Conservation (phyloP, 2,888 invertebrate genomes). For the Pristionchus exspectatus region DNA sequence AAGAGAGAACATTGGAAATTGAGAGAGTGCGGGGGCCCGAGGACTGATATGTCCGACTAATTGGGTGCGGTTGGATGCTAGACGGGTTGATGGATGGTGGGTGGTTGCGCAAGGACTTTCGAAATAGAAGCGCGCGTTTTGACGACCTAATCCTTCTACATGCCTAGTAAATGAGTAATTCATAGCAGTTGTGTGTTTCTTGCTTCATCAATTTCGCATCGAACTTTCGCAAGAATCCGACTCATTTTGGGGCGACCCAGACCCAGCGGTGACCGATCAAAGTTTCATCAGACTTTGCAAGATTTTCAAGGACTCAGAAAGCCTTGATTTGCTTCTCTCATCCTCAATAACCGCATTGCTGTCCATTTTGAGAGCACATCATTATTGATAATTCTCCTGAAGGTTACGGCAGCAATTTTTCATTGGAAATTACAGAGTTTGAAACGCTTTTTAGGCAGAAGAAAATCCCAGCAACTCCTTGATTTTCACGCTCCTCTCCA, state of each 20-base stretch:
- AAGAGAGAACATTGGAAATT: not conserved
- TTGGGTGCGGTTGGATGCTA: conserved; percentile 2
- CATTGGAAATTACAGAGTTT: too few relatives aligned
- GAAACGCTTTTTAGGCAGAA: not conserved
- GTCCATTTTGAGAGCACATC: too few relatives aligned
- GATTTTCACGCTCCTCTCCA: not conserved
- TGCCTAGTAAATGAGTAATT: not conserved
- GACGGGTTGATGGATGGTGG: not conserved
- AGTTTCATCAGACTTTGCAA: not conserved
- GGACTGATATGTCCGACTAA: conserved; percentile 38
- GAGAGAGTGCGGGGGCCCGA: not conserved
- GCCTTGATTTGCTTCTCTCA: not conserved
- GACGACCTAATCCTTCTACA: not conserved
- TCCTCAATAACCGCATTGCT: not conserved
- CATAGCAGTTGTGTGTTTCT: not conserved
- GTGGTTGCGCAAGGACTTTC: conserved; percentile 26
- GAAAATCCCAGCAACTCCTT: not conserved
- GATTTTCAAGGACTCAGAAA: not conserved
- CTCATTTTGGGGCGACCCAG: too few relatives aligned
- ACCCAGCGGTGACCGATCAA: not conserved
- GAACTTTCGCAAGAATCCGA: not conserved
- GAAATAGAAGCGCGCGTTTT: not conserved
- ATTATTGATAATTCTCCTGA: too few relatives aligned
- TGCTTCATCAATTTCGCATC: not conserved
- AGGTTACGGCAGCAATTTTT: too few relatives aligned